Conservation (phyloP, 1,140 invertebrate species). For the Mya arenaria region DNA sequence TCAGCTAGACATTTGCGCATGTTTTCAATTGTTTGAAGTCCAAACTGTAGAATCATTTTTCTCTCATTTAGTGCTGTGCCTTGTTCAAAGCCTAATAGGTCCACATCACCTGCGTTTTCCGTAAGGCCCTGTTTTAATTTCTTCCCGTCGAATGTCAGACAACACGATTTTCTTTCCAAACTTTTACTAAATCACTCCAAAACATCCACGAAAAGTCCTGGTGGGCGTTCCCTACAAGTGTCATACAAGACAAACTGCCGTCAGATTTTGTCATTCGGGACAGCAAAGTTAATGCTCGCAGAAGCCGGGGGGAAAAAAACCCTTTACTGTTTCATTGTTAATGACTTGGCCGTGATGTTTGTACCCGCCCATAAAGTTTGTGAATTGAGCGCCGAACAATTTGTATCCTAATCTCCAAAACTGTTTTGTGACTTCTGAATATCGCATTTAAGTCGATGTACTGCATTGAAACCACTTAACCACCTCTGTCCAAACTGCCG, state of each 20-base stretch:
- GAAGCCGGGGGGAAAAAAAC: neutral
- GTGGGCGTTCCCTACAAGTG: neutral
- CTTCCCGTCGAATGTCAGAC: slow-evolving; percentile 22
- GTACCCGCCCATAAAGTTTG: slow-evolving; percentile 8
- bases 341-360: slow-evolving; percentile 10
- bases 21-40: no score
- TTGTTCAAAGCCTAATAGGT: slow-evolving; percentile 8
- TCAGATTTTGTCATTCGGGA: neutral
- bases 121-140: slow-evolving; percentile 11
- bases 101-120: neutral
- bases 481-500: slow-evolving; percentile 43
- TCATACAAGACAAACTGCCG: neutral
- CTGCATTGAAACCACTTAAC: slow-evolving; percentile 45
- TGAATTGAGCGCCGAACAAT: slow-evolving; percentile 4
- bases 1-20: no score
- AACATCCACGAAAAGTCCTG: neutral
- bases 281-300: slow-evolving; percentile 21
- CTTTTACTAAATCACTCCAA: slow-evolving; percentile 1
- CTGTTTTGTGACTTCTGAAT: slow-evolving; percentile 32
- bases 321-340: neutral
- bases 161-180: neutral
- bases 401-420: slow-evolving; percentile 16
- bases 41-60: no score
- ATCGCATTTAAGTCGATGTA: slow-evolving; percentile 34
- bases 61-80: no score